Conservation (phyloP, 2,888 invertebrate species). For the Theretra japonica region DNA sequence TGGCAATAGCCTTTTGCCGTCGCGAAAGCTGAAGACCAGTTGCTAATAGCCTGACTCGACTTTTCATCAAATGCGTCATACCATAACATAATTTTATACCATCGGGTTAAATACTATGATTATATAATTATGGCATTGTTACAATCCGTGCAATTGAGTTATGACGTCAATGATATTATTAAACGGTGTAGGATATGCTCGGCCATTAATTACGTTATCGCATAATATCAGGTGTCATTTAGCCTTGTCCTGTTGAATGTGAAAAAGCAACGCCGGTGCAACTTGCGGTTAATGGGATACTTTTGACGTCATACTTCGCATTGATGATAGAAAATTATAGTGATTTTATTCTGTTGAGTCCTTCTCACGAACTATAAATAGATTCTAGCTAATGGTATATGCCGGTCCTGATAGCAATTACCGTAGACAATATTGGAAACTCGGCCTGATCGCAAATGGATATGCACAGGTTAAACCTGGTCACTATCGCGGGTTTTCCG, state of each 20-base stretch:
- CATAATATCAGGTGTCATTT: not conserved
- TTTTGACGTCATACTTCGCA: conserved; percentile 7
- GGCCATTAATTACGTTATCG: conserved; percentile 2
- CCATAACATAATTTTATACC: too few relatives aligned
- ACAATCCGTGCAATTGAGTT: not conserved
- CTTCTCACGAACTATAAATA: not conserved
- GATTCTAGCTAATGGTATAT: not conserved
- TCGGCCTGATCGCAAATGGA: too few relatives aligned
- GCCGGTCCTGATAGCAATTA: too few relatives aligned
- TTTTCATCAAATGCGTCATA: too few relatives aligned
- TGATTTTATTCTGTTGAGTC: not conserved
- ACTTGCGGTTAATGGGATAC: not conserved
- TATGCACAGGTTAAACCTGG: too few relatives aligned
- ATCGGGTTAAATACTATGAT: too few relatives aligned
- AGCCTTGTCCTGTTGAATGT: conserved; percentile 18
- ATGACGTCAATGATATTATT: conserved; percentile 15
- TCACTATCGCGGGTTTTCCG: too few relatives aligned
- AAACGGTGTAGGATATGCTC: not conserved
- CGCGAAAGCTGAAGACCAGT: too few relatives aligned
- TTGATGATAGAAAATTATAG: not conserved
- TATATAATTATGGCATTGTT: not conserved
- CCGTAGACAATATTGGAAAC: too few relatives aligned
- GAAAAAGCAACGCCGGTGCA: not conserved
- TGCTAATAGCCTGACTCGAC: too few relatives aligned
- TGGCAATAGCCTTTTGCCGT: too few relatives aligned